phyloP scores from a whole-genome alignment of 2,113 vertebrate species.

The Coptodon bakossiorum region DNA sequence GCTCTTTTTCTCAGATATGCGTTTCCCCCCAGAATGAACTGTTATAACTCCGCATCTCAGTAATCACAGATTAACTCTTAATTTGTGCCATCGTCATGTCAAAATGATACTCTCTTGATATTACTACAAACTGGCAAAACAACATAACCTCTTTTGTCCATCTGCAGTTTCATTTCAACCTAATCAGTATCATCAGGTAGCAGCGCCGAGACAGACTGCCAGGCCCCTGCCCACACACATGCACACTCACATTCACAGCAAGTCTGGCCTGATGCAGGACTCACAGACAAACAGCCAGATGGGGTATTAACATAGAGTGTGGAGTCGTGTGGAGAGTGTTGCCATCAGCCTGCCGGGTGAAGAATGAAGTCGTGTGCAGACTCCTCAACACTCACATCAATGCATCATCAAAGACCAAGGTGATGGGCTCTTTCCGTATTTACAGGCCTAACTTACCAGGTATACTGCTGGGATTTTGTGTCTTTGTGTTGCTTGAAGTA shows the following conservation, averaged over 20 bases:
- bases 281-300: conserved; percentile 75
- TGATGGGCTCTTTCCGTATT: conserved; percentile 49
- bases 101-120: background rate
- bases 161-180: conserved; percentile 1
- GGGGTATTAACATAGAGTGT: conserved; percentile 73
- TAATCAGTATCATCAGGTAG: conserved; percentile 31
- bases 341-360: conserved; percentile 73
- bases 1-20: background rate
- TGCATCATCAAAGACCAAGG: conserved; percentile 66
- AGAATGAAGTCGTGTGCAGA: conserved; percentile 70
- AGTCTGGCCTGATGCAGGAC: conserved; percentile 50
- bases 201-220: conserved; percentile 3
- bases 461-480: background rate
- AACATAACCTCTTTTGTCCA: conserved; percentile 9
- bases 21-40: background rate
- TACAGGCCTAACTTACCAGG: background rate
- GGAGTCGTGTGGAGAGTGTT: conserved; percentile 71
- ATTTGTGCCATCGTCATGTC: background rate
- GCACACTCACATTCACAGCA: background rate
- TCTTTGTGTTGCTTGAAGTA: background rate
- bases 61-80: background rate
- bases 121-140: background rate
- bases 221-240: background rate
- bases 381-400: conserved; percentile 46
- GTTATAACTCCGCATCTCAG: background rate